Base-by-base conservation (phyloP, 1,140 invertebrate genomes). In the Hirudo medicinalis region DNA sequence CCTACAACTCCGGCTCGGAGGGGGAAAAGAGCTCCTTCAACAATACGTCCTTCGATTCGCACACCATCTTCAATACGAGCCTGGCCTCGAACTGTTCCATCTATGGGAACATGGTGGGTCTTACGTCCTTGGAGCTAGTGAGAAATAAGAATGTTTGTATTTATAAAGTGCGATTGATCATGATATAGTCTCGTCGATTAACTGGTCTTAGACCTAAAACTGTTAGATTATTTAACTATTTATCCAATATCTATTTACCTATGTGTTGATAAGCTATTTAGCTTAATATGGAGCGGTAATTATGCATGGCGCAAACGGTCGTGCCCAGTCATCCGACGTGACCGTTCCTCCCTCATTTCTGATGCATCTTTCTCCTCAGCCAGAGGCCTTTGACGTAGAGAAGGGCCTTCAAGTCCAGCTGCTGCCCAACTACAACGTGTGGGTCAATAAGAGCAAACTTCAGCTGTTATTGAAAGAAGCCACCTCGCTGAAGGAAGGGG, bases 311-410 rank as follows among this genome's bases (percentile, higher is more conserved):
- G 5, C 15, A 11, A 36, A 32, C 36, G 55, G 9, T n/a, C 55
- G 25, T 9, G 55, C 19, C 29, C 13, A 43, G n/a, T 40, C 40
- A 19, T 36, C 13, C 29, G n/a, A 36, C n/a, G 19, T 22, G 13
- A 36, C 9, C 11, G 8, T 22, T 40, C n/a, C 15, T 22, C 6
- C 11, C 15, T 29, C 22, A 36, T 22, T 68, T 11, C 22, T 68
- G n/a, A 36, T 15, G 8, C n/a, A 17, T 22, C 27, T 40, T 32
- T 22, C 2, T 40, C n/a, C n/a, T 70, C 49, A 70, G 69, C 69
- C 69, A 70, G 69, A 70, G 53, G 69, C 69, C 32, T 70, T 70
- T 22, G 69, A 70, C 49, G 69, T 70, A 49, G 69, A 70, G 53
- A 70, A 70, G 53, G 69, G 69, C 53, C 69, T 70, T 25, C 69